phyloP scores from a whole-genome alignment of 30 jellyfish, hydroid and myxozoan species.

The Sanderia malayensis region DNA sequence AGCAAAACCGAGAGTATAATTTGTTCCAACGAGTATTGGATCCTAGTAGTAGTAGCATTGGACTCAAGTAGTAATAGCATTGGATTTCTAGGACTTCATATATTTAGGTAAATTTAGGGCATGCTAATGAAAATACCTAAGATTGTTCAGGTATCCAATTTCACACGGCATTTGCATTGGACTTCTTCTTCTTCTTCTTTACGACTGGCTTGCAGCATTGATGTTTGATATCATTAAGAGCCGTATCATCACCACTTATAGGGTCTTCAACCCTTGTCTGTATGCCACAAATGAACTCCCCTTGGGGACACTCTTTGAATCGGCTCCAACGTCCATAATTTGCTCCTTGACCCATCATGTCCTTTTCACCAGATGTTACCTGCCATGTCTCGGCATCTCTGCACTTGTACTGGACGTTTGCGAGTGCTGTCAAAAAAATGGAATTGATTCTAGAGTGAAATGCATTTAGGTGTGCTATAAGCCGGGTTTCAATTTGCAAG shows the following conservation, averaged over 20 bases:
- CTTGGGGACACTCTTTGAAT: slow-evolving; percentile 28
- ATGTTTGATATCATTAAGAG: slow-evolving; percentile 39
- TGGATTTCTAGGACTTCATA: background rate
- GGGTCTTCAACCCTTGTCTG: slow-evolving; percentile 28
- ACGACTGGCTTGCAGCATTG: slow-evolving; percentile 41
- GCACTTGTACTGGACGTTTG: slow-evolving; percentile 35
- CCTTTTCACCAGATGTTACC: background rate
- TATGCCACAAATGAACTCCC: slow-evolving; percentile 41
- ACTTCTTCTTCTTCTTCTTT: slow-evolving; percentile 19
- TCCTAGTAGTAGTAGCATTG: background rate
- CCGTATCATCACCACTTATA: slow-evolving; percentile 37
- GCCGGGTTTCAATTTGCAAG: too few relatives aligned
- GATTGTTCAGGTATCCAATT: slow-evolving; percentile 1
- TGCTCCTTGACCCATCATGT: slow-evolving; percentile 5
- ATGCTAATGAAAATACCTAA: background rate
- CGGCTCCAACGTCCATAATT: slow-evolving; percentile 39
- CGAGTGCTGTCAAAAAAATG: slow-evolving; percentile 24
- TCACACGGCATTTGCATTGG: background rate
- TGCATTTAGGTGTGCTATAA: background rate
- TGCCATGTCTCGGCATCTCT: slow-evolving; percentile 38
- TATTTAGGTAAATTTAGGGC: background rate
- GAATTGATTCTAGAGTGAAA: background rate
- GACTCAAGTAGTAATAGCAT: background rate
- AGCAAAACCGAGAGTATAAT: too few relatives aligned
- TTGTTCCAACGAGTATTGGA: too few relatives aligned